These are phyloP conservation scores for Pongo abelii DNA, from an alignment of 2,113 vertebrate genomes.

Conservation along the genomic window DNA sequence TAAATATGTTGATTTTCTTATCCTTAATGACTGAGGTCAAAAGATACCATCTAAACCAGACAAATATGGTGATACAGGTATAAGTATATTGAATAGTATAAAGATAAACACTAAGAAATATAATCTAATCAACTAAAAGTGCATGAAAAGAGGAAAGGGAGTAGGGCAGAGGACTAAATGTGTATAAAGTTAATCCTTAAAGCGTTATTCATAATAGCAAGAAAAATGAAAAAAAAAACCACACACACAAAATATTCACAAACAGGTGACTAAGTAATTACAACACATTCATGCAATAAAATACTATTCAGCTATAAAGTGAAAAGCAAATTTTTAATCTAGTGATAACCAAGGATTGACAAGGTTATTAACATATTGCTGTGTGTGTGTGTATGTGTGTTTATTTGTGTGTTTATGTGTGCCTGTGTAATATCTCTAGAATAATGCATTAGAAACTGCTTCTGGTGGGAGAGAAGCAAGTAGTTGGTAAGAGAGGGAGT, in stretches of 20 bases:
- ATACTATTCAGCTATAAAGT: background rate
- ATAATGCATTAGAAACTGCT: background rate
- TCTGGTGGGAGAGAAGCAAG: background rate
- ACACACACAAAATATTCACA: background rate
- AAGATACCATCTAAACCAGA: background rate
- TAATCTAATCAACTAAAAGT: constrained; percentile 15
- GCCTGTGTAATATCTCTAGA: background rate
- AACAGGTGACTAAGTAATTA: background rate
- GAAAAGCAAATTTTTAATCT: background rate
- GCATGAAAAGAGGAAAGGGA: background rate
- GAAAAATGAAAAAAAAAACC: background rate
- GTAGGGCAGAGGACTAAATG: background rate
- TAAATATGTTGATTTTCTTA: background rate
- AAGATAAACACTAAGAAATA: constrained; percentile 37
- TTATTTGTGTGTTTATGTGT: background rate
- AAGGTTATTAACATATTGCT: background rate
- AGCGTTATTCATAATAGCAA: background rate
- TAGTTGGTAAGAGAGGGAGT: background rate
- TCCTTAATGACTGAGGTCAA: background rate
- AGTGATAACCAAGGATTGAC: background rate
- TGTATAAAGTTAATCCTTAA: background rate
- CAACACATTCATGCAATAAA: constrained; percentile 4
- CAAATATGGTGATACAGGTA: background rate
- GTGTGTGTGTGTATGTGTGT: background rate
- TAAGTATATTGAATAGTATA: background rate